Percentiles rank a stretch among this genome's conserved stretches.
Conservation (phyloP, 1,140 invertebrate genomes). For the Drosophila quadrilineata region DNA sequence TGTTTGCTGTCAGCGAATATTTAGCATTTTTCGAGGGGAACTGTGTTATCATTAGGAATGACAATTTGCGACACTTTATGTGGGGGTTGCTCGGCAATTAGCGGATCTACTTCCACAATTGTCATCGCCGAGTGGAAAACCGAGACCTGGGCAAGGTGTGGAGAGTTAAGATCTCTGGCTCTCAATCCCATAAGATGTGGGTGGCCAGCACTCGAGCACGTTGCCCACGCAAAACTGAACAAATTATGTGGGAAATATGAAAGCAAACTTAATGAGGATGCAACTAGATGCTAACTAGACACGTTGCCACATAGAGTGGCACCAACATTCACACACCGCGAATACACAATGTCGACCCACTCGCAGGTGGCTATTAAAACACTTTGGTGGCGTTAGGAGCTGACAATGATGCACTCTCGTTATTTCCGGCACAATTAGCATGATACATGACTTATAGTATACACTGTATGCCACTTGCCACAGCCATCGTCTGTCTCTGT, state of each 20-base stretch:
- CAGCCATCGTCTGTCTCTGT: background rate
- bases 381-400: slow-evolving; percentile 66
- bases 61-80: slow-evolving; percentile 49
- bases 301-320: slow-evolving; percentile 47
- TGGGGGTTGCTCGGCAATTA: slow-evolving; percentile 66
- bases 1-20: too few relatives aligned
- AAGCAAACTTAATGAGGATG: slow-evolving; percentile 71
- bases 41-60: slow-evolving; percentile 31
- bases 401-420: slow-evolving; percentile 38
- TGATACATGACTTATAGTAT: too few relatives aligned
- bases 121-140: background rate
- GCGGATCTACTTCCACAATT: slow-evolving; percentile 64
- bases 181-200: slow-evolving; percentile 30
- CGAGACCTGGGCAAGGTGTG: background rate
- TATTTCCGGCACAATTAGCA: slow-evolving; percentile 75
- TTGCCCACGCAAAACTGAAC: slow-evolving; percentile 49
- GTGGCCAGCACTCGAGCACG: slow-evolving; percentile 70
- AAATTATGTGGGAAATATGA: slow-evolving; percentile 54
- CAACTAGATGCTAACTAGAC: slow-evolving; percentile 70
- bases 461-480: slow-evolving; percentile 3
- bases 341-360: slow-evolving; percentile 29
- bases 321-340: background rate
- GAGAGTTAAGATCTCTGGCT: background rate
- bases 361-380: slow-evolving; percentile 70
- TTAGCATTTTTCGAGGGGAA: slow-evolving; percentile 9